A percentile compares a stretch with the other conserved stretches of the same genome.
phyloP scores from a whole-genome alignment of 2,888 invertebrate species.

The Apamea epomidion region DNA sequence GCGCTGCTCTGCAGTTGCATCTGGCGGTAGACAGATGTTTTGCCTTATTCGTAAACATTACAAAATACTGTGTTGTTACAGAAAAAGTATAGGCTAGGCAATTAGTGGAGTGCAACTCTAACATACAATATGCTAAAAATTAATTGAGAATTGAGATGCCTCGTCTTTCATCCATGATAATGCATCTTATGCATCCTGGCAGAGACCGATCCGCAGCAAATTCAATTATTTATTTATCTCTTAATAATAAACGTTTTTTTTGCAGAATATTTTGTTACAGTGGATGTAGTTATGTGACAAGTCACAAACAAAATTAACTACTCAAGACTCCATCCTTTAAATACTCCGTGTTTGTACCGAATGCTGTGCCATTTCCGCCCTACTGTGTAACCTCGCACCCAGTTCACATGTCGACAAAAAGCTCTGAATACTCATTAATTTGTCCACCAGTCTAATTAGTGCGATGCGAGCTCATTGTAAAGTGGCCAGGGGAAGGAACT shows the following conservation, averaged over 20 bases:
- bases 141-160: no score
- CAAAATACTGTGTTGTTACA: neutral
- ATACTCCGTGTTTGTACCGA: conserved; percentile 29
- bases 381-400: conserved; percentile 47
- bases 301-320: neutral
- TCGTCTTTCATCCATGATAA: neutral
- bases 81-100: neutral
- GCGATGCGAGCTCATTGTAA: conserved; percentile 40
- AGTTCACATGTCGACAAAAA: conserved; percentile 57
- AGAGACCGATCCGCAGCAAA: neutral
- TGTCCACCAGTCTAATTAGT: conserved; percentile 52
- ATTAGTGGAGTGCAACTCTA: neutral
- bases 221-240: neutral
- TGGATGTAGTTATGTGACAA: neutral
- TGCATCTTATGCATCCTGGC: neutral
- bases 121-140: neutral
- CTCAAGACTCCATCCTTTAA: conserved; percentile 16
- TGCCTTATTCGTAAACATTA: neutral
- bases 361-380: conserved; percentile 49
- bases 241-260: neutral
- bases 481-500: conserved; percentile 24
- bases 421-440: conserved; percentile 52
- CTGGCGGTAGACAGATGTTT: neutral
- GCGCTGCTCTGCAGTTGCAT: no score
- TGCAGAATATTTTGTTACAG: neutral